phyloP scores from a whole-genome alignment of 37 sponge, comb jelly and placozoan genomes.

The Aplysina aerophoba region DNA sequence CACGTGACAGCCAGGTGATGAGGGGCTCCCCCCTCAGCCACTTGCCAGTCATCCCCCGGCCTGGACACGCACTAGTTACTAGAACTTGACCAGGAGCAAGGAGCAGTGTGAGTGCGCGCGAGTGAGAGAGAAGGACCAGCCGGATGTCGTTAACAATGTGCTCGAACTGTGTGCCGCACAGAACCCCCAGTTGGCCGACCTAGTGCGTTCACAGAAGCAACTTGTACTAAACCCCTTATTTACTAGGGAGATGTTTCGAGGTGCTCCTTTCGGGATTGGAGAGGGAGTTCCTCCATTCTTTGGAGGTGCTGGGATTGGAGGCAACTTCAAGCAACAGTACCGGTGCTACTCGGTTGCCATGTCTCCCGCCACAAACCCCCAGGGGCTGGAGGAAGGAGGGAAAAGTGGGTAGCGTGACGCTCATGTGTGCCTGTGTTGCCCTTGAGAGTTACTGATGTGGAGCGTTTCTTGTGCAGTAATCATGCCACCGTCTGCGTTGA shows the following conservation, averaged over 20 bases:
- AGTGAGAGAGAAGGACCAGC: too few species aligned
- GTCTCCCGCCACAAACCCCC: conserved; percentile 59
- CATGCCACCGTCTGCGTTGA: conserved; percentile 96
- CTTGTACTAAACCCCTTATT: neutral
- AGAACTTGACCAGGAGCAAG: too few species aligned
- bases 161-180: too few species aligned
- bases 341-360: conserved; percentile 75
- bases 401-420: conserved; percentile 56
- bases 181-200: too few species aligned
- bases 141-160: too few species aligned
- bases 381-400: conserved; percentile 86
- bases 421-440: neutral
- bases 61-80: too few species aligned
- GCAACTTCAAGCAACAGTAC: conserved; percentile 59
- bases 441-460: neutral
- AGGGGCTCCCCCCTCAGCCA: neutral
- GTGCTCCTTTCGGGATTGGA: conserved; percentile 28
- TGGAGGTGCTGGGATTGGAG: conserved; percentile 30
- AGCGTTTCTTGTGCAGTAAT: conserved; percentile 58
- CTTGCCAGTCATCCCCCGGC: too few species aligned
- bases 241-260: neutral
- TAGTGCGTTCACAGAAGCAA: neutral
- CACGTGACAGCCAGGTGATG: neutral
- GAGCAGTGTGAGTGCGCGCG: too few species aligned
- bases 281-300: conserved; percentile 5